Conservation (phyloP, 2,797 vertebrate species). For the Amblyopsis hoosieri region DNA sequence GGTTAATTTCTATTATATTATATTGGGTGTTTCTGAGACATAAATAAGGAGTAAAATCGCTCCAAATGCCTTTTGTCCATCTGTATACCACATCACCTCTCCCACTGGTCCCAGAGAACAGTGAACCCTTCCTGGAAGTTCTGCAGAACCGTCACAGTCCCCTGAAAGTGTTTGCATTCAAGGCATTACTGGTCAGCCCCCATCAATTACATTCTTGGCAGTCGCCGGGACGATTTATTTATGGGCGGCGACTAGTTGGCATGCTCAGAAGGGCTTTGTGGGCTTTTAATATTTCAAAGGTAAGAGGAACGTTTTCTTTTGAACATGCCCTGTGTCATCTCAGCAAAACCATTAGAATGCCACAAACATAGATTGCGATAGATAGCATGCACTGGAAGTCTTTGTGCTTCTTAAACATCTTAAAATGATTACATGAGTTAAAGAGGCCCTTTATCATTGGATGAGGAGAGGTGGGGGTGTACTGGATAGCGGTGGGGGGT, state of each 20-base stretch:
- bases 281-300: conserved; percentile 64
- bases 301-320: conserved; percentile 58
- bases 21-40: conserved; percentile 55
- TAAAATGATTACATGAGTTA: conserved; percentile 68
- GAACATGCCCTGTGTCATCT: conserved; percentile 44
- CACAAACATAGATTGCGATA: conserved; percentile 61
- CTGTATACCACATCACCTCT: conserved; percentile 59
- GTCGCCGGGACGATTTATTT: conserved; percentile 65
- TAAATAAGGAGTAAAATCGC: conserved; percentile 58
- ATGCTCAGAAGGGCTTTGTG: conserved; percentile 52
- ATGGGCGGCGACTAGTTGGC: conserved; percentile 62
- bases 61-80: conserved; percentile 68
- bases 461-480: conserved; percentile 10
- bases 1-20: conserved; percentile 38
- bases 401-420: conserved; percentile 55
- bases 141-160: conserved; percentile 75
- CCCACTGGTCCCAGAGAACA: conserved; percentile 40
- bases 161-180: conserved; percentile 68
- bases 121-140: conserved; percentile 64
- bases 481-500: neutral
- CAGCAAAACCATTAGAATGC: conserved; percentile 62
- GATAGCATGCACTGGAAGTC: conserved; percentile 48
- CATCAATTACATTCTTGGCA: conserved; percentile 72
- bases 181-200: conserved; percentile 66
- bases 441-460: conserved; percentile 59